phyloP scores from a whole-genome alignment of 2,797 vertebrate genomes.

The Sebastes kiyomatsui region DNA sequence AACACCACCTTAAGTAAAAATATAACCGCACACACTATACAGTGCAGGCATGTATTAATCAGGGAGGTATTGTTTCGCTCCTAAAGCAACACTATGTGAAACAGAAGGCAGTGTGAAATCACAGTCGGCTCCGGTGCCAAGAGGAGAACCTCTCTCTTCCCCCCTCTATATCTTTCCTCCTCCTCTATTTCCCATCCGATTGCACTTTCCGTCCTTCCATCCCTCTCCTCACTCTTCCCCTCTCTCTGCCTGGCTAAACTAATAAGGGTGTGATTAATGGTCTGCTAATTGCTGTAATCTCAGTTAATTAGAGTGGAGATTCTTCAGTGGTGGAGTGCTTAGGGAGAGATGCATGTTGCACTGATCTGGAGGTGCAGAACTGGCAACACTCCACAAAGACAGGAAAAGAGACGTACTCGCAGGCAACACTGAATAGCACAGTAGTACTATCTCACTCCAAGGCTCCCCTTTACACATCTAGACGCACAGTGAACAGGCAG shows the following conservation, averaged over 20 bases:
- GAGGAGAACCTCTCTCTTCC: conserved; percentile 43
- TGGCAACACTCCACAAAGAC: conserved; percentile 43
- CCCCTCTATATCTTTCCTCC: conserved; percentile 8
- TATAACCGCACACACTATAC: neutral
- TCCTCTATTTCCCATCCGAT: conserved; percentile 41
- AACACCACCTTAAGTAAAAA: conserved; percentile 13
- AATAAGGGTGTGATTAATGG: conserved; percentile 85
- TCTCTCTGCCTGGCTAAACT: conserved; percentile 78
- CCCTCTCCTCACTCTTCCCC: conserved; percentile 45
- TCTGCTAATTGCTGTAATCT: conserved; percentile 86
- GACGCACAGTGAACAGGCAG: no score
- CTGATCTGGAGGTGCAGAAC: conserved; percentile 64
- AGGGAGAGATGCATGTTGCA: conserved; percentile 65
- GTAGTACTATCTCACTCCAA: conserved; percentile 23
- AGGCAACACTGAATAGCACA: neutral
- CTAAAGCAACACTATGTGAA: conserved; percentile 49
- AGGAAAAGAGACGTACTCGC: conserved; percentile 14
- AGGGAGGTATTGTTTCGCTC: conserved; percentile 59
- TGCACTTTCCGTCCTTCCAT: conserved; percentile 46
- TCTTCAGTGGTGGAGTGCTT: conserved; percentile 72
- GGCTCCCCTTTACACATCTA: conserved; percentile 2
- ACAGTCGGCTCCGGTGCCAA: conserved; percentile 37
- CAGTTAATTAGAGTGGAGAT: conserved; percentile 82
- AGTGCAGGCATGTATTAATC: conserved; percentile 34
- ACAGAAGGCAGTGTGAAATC: conserved; percentile 60